phyloP scores from a whole-genome alignment of 2,113 vertebrate species.

The Cephalopholis sonnerati region DNA sequence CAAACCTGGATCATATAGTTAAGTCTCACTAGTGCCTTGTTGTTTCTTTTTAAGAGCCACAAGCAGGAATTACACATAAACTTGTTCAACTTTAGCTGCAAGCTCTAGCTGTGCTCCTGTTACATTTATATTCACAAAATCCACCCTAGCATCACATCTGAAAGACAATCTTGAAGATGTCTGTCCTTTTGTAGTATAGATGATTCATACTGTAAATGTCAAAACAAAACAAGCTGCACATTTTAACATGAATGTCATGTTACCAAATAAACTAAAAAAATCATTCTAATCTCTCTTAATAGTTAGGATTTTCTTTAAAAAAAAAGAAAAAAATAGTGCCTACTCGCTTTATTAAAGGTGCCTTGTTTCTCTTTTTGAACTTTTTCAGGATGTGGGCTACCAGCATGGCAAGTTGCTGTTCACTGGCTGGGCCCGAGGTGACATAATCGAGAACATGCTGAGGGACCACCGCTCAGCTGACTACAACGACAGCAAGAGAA shows the following conservation, averaged over 20 bases:
- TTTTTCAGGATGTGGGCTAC: constrained; percentile 90
- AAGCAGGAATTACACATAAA: background rate
- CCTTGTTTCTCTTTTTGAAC: background rate
- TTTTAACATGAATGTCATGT: background rate
- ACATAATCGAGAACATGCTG: constrained; percentile 95
- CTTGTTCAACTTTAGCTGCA: background rate
- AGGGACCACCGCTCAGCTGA: constrained; percentile 91
- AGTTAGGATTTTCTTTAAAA: background rate
- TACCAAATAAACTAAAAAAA: background rate
- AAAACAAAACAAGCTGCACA: background rate
- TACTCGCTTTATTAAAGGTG: background rate
- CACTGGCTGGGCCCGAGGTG: constrained; percentile 90
- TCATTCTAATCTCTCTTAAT: background rate
- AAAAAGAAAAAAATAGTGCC: too few relatives aligned
- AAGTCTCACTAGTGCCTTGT: background rate
- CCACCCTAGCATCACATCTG: background rate
- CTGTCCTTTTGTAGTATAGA: background rate
- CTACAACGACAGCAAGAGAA: constrained; percentile 91
- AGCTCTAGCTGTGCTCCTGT: background rate
- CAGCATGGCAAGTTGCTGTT: constrained; percentile 94
- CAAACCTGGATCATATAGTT: background rate
- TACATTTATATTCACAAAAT: background rate
- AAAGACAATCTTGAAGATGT: background rate
- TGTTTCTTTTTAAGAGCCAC: too few relatives aligned
- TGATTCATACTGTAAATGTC: background rate